Evolutionary conservation across 64 coral and sea anemone genomes (phyloP), one percentile per base, ranked within the genome.

Genomic region (Stylophora pistillata): DNA sequence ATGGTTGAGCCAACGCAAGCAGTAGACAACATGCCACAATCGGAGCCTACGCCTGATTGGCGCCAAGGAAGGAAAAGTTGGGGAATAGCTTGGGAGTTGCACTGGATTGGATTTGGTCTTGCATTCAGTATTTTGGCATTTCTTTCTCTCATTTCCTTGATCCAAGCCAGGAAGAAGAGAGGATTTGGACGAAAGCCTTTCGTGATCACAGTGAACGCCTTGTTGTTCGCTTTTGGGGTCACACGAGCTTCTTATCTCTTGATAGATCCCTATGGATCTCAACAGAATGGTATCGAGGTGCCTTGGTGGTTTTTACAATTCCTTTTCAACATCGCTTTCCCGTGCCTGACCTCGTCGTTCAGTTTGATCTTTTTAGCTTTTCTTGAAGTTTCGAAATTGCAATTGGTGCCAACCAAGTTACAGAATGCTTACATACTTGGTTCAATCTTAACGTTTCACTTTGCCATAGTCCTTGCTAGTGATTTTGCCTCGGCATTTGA

Each of bases 291-390:
- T 23, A 17, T 78, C 10, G 71, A 87, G 33, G 58, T 86, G 7
- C 62, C 82, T 16, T 55, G 5, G 5, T 88, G 78, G 86, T 15
- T 85, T 23, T 53, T 78, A 18, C 55, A 37, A 65, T 37, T 82
- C 3, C 79, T 93, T 1, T 79, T 84, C 54, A 87, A 80, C 29
- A 21, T 93, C 52, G 55, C 91, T 4, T 93, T 77, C n/a, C 91
- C 91, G 2, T 93, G 86, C 58, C 56, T 93, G 56, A 89, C 91
- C 3, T 93, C 91, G 15, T 71, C 91, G 5, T 93, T 93, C 63
- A 75, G 86, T 58, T 63, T 93, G 25, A 82, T 93, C 58, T 80
- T 89, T 34, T 72, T 89, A 2, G 86, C 80, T 25, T 93, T 93
- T 26, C 91, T 93, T 55, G 86, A 79, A 37, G 91, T 93, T 10